Percentiles rank a stretch among this genome's conserved stretches.
Evolutionary conservation across 2,797 vertebrate genomes (phyloP).

Genomic region (Dryobates pubescens): DNA sequence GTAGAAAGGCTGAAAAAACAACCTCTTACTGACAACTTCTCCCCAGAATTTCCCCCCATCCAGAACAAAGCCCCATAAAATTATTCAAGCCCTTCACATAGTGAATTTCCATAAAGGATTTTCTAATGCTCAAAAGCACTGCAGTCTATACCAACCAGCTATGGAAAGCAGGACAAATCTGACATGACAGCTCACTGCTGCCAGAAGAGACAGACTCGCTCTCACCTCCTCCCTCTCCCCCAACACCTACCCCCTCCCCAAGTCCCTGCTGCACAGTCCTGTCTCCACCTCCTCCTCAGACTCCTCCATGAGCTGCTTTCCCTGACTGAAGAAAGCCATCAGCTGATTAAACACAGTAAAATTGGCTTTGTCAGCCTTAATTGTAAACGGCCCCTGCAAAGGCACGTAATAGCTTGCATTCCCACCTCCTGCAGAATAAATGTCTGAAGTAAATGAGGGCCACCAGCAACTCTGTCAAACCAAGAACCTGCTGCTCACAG

Average conservation of each 20-base stretch:
- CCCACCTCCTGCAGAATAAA: conserved; percentile 23
- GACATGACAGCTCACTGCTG: conserved; percentile 41
- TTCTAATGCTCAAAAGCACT: neutral
- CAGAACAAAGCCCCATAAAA: neutral
- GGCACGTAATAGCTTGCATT: neutral
- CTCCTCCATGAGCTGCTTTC: conserved; percentile 62
- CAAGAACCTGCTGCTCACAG: neutral
- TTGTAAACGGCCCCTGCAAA: conserved; percentile 32
- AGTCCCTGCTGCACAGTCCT: conserved; percentile 50
- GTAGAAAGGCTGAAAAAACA: neutral
- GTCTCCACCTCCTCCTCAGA: conserved; percentile 67
- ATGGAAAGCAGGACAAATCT: conserved; percentile 30
- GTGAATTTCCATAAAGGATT: neutral
- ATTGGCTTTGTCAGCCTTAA: conserved; percentile 61
- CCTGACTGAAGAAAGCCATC: conserved; percentile 41
- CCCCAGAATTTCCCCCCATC: neutral
- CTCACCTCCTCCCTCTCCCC: conserved; percentile 55
- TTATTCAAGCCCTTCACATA: neutral
- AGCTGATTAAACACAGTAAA: conserved; percentile 49
- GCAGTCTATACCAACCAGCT: neutral
- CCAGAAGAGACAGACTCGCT: conserved; percentile 43
- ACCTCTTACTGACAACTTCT: neutral
- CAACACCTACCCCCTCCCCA: conserved; percentile 54
- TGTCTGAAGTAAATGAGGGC: neutral
- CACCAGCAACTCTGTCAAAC: neutral